phyloP scores from a whole-genome alignment of 2,888 invertebrate genomes.

The Sabatieria punctata region DNA sequence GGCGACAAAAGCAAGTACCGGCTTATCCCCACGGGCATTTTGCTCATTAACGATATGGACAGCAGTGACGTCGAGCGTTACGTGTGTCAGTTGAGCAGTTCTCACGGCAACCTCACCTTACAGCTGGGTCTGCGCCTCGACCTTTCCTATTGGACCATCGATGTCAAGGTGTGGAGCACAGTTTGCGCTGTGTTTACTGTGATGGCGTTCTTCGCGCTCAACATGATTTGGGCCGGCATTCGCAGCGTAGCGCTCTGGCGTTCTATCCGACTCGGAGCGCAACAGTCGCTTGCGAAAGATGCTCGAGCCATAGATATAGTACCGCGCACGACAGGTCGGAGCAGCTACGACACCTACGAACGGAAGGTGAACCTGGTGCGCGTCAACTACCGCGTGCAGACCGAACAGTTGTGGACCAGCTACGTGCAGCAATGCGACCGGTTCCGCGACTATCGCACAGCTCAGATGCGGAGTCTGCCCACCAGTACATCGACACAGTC shows the following conservation, averaged over 20 bases:
- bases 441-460: no score
- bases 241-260: slow-evolving; percentile 8
- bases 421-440: no score
- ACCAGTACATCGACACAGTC: slow-evolving; percentile 24
- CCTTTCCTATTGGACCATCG: slow-evolving; percentile 4
- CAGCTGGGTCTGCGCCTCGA: slow-evolving; percentile 1
- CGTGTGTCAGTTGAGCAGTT: neutral
- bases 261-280: slow-evolving; percentile 14
- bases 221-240: slow-evolving; percentile 4
- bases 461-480: slow-evolving; percentile 23
- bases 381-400: slow-evolving; percentile 18
- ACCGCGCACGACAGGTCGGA: slow-evolving; percentile 24
- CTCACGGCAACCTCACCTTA: neutral
- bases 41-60: neutral
- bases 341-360: slow-evolving; percentile 26
- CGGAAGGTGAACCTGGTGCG: slow-evolving; percentile 17
- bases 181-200: slow-evolving; percentile 1
- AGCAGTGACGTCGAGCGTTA: neutral
- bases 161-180: slow-evolving; percentile 6
- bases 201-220: slow-evolving; percentile 6
- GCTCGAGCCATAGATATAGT: slow-evolving; percentile 30
- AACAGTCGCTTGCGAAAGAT: slow-evolving; percentile 24
- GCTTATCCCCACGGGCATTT: neutral
- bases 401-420: slow-evolving; percentile 22
- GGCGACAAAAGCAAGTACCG: neutral